Base-by-base conservation (phyloP, 2,797 vertebrate genomes). In the Harpagifer antarcticus region DNA sequence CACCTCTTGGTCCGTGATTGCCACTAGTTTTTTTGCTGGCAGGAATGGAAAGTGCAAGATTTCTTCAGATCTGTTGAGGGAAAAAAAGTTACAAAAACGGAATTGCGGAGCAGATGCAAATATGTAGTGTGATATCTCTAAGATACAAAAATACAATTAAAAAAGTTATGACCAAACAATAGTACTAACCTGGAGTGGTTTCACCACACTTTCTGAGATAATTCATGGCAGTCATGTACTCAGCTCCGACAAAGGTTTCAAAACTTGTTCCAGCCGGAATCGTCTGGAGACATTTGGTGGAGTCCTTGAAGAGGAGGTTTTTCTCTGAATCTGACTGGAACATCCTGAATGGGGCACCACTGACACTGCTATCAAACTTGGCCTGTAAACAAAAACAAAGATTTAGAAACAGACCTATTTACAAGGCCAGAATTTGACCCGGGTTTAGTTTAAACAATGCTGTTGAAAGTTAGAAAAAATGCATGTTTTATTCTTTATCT, bases 271-370 rank as follows among this genome's bases (percentile, higher is more conserved):
- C 83, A 0, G 42, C 0, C 0, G 1, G 40, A 66, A 95, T 58
- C 20, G 87, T 92, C 74, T 96, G 89, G 83, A 99, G 94, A 78
- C 97, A 98, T 81, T 96, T 94, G 0, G 98, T 97, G 80, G 93
- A 93, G 87, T 98, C 97, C 50, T 97, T 96, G 88, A 99, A 99
- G 67, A 99, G 94, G 9, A 97, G 96, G 74, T 99, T 96, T 72
- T 93, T 95, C 52, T 79, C 93, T 1, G 9, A 19, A 0, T 63
- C 0, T 1, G 97, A 96, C 20, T 82, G 9, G 81, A 98, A 98
- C 92, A 99, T 31, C 17, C 37, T 90, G 73, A 97, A 97, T 1
- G 3, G 23, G 0, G 20, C 0, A 0, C 5, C 76, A 0, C 10
- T 72, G 1, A 4, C 76, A 0, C 10, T 72, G 1, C 0, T 0